Base-by-base conservation (phyloP, 2,888 invertebrate genomes). In the Steinernema carpocapsae region DNA sequence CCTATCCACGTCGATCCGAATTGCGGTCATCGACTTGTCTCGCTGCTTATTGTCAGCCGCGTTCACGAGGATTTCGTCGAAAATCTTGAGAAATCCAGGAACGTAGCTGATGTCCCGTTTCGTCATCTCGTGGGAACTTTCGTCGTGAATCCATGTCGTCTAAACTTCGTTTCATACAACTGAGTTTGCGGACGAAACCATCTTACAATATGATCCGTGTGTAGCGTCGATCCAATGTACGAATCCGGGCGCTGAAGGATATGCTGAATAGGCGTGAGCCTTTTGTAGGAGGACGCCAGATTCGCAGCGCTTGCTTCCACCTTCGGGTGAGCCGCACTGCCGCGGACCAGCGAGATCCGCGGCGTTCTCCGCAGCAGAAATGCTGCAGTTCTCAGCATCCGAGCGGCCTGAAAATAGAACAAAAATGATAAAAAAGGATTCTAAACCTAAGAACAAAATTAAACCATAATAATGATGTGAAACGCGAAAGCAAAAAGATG, bases 81-180 rank as follows among this genome's bases (percentile, higher is more conserved):
- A 99, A 86, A 99, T 97, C 90, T 99, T 97, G 89, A 96, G 97
- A 59, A 97, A 91, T 73, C 94, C 97, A 81, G 97, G 97, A 72
- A 97, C 97, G 90, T 91, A 97, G 70, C 92, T 92, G 64, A 97
- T 91, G 86, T 94, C 93, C 79, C 90, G 91, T 87, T 94, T 93
- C 0, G 93, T 90, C 93, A 97, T 95, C 89, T 88, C 90, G 85
- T 90, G 88, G 19, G 83, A 80, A 43, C 93, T 92, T 64, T 91
- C 90, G 85, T 95, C 93, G 87, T 91, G 94, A 0, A 97, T 91
- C 96, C 97, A 97, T 95, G 95, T 95, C 0, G 90, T 87, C 88
- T 96, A 94, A 24, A 84, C 82, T 14, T 7, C 2, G 4, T n/a
- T 14, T 29, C 29, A 32, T 4, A 70, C 2, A 19, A 70, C 3